Evolutionary conservation across 2,113 vertebrate species (phyloP).

Genomic region (Epinephelus fuscoguttatus): DNA sequence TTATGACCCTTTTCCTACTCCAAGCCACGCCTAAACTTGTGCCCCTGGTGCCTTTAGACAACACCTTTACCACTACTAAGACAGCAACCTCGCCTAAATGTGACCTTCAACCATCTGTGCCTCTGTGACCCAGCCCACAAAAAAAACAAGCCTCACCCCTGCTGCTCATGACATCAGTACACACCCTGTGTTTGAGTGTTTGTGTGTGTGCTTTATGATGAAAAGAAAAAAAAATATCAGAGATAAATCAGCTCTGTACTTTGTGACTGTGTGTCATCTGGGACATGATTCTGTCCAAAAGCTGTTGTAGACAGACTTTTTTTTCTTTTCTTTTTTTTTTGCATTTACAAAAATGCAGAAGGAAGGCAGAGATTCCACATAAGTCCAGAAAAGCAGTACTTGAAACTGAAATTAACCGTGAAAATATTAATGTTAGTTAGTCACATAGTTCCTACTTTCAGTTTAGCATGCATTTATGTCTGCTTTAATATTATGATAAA

Average conservation of each 20-base stretch:
- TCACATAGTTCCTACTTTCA: neutral
- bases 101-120: conserved; percentile 15
- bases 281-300: too few species aligned
- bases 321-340: neutral
- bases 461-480: neutral
- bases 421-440: neutral
- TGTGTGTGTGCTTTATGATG: neutral
- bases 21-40: conserved; percentile 8
- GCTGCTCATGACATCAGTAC: conserved; percentile 8
- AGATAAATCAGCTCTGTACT: neutral
- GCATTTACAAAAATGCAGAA: neutral
- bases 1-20: neutral
- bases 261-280: neutral
- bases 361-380: neutral
- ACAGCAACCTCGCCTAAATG: neutral
- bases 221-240: neutral
- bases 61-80: neutral
- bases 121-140: conserved; percentile 38
- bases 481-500: neutral
- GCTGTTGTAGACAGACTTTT: neutral
- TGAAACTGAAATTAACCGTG: neutral
- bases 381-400: neutral
- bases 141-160: conserved; percentile 23
- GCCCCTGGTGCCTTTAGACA: conserved; percentile 12
- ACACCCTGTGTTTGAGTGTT: conserved; percentile 2